Percentiles rank a stretch among this genome's conserved stretches.
Evolutionary conservation across 53 echinoderm and acorn worm species (phyloP).

Genomic region (Echinometra lucunter): DNA sequence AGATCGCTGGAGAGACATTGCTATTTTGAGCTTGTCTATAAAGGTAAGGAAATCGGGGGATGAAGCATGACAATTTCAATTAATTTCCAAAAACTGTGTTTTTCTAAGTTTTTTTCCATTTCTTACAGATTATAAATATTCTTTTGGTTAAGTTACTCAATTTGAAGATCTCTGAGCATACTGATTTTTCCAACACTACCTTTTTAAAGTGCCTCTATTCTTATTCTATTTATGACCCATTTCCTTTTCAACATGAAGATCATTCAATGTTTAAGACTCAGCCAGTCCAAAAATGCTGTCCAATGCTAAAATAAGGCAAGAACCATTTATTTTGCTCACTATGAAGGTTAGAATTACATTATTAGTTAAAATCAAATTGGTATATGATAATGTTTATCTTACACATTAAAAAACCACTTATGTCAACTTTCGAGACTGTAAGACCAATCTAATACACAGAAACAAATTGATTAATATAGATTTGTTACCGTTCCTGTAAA

Average conservation of each 20-base stretch:
- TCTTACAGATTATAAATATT: background rate
- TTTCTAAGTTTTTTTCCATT: background rate
- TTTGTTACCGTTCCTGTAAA: background rate
- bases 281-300: background rate
- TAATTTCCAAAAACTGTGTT: slow-evolving; percentile 7
- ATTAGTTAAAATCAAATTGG: background rate
- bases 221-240: background rate
- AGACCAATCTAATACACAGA: background rate
- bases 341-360: no score
- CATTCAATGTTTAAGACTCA: background rate
- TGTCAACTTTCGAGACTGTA: background rate
- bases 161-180: background rate
- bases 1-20: slow-evolving; percentile 64
- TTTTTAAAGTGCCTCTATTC: background rate
- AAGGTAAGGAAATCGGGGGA: slow-evolving; percentile 42
- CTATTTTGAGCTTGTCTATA: slow-evolving; percentile 72
- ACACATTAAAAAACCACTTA: no score
- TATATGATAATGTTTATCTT: no score
- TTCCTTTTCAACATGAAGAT: background rate
- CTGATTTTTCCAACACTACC: background rate
- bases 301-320: no score
- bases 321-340: no score
- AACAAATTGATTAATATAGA: background rate
- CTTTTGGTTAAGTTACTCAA: background rate
- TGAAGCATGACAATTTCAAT: slow-evolving; percentile 19